phyloP scores from a whole-genome alignment of 2,113 vertebrate species.

The Forbesichthys agassizii region DNA sequence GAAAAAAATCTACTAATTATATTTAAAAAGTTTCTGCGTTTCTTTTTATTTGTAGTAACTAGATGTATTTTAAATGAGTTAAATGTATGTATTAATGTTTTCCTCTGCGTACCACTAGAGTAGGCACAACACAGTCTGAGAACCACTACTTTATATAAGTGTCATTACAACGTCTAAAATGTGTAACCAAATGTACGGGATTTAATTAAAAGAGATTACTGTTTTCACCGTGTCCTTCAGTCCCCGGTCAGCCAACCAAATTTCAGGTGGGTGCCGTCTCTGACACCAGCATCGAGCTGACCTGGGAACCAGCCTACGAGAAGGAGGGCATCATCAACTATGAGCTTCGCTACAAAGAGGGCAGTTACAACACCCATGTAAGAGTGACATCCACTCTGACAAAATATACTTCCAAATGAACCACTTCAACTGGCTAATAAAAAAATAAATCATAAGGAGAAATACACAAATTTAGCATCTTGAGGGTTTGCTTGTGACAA shows the following conservation, averaged over 20 bases:
- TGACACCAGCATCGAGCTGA: slow-evolving; percentile 88
- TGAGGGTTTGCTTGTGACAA: neutral
- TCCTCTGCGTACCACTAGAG: no score
- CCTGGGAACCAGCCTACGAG: slow-evolving; percentile 88
- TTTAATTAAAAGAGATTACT: neutral
- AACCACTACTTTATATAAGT: no score
- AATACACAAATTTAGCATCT: neutral
- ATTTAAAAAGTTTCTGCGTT: no score
- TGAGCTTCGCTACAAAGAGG: slow-evolving; percentile 87
- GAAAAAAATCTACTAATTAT: no score
- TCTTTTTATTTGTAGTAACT: no score
- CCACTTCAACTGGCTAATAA: no score
- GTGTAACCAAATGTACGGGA: no score
- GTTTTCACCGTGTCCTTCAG: slow-evolving; percentile 66
- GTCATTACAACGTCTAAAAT: no score
- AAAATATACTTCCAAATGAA: neutral
- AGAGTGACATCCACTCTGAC: slow-evolving; percentile 20
- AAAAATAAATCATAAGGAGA: neutral
- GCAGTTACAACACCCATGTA: slow-evolving; percentile 82
- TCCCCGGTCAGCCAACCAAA: slow-evolving; percentile 95
- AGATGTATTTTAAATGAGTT: no score
- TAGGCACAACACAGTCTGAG: no score
- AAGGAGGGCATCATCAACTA: slow-evolving; percentile 93
- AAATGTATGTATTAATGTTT: no score
- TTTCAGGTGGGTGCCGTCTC: slow-evolving; percentile 91